Percentiles rank a stretch among this genome's conserved stretches.
Conservation (phyloP, 2,888 invertebrate genomes). For the Agrotis clavis region DNA sequence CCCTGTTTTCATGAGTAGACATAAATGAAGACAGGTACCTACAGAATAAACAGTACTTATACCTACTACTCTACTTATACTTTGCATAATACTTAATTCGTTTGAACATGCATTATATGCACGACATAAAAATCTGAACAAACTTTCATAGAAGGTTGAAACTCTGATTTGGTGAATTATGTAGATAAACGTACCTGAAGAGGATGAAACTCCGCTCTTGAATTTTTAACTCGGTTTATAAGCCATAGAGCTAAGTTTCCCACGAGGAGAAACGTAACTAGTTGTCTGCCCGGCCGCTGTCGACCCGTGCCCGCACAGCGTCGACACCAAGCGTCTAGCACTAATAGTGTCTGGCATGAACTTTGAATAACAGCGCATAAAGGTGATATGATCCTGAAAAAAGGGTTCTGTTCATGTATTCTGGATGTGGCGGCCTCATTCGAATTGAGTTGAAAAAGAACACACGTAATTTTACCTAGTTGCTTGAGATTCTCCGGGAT, state of each 20-base stretch:
- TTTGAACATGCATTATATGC: too few relatives aligned
- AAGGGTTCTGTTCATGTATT: background rate
- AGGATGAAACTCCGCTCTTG: slow-evolving; percentile 93
- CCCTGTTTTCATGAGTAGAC: background rate
- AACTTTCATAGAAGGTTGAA: background rate
- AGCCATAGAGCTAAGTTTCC: slow-evolving; percentile 93
- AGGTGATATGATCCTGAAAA: slow-evolving; percentile 85
- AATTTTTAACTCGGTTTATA: slow-evolving; percentile 93
- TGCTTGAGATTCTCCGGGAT: slow-evolving; percentile 80
- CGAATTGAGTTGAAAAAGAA: background rate
- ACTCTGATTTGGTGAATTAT: background rate
- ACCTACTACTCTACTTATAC: background rate
- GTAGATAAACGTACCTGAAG: slow-evolving; percentile 84
- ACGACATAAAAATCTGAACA: background rate
- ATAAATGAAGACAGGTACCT: too few relatives aligned
- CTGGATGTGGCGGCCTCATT: background rate
- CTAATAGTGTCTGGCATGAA: slow-evolving; percentile 92
- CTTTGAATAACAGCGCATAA: slow-evolving; percentile 92
- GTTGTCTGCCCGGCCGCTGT: slow-evolving; percentile 92
- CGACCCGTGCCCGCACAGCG: slow-evolving; percentile 87
- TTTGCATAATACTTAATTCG: background rate
- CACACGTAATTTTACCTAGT: slow-evolving; percentile 76
- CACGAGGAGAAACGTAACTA: slow-evolving; percentile 93
- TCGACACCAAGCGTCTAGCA: slow-evolving; percentile 91
- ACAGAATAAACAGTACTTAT: too few relatives aligned